Conservation (phyloP, 1,140 invertebrate genomes). For the Uloborus diversus region DNA sequence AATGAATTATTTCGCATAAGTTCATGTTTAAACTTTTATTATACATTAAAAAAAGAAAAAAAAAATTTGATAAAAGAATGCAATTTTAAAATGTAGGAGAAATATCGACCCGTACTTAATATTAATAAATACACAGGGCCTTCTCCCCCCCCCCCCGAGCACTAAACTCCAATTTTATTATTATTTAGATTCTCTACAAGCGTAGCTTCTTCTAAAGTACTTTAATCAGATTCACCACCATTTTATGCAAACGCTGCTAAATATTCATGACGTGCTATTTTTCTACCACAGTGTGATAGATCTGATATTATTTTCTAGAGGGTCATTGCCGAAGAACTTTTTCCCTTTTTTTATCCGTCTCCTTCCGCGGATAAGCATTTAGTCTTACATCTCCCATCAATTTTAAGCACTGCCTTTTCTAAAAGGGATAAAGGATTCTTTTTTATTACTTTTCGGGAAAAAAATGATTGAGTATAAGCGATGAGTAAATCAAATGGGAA, state of each 20-base stretch:
- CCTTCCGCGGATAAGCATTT: slow-evolving; percentile 15
- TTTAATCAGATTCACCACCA: slow-evolving; percentile 29
- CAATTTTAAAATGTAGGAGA: no score
- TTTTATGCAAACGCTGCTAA: slow-evolving; percentile 37
- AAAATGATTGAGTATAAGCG: background rate
- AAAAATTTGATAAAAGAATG: no score
- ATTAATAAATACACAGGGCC: slow-evolving; percentile 1
- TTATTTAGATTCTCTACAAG: background rate
- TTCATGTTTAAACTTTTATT: no score
- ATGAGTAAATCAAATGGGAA: background rate
- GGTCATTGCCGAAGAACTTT: slow-evolving; percentile 10
- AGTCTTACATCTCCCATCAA: slow-evolving; percentile 32
- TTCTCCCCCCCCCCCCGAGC: no score
- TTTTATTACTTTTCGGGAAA: no score
- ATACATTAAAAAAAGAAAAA: no score
- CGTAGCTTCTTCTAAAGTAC: background rate
- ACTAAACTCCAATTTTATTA: slow-evolving; percentile 47
- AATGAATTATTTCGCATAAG: no score
- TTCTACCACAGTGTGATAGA: slow-evolving; percentile 16
- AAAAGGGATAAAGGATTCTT: background rate
- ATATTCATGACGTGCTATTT: slow-evolving; percentile 24
- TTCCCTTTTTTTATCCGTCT: no score
- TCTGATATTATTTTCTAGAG: slow-evolving; percentile 38
- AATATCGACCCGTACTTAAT: slow-evolving; percentile 16
- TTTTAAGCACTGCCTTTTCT: slow-evolving; percentile 12